Evolutionary conservation across 2,888 invertebrate genomes (phyloP).

Genomic region (Drosophila hamatofila): DNA sequence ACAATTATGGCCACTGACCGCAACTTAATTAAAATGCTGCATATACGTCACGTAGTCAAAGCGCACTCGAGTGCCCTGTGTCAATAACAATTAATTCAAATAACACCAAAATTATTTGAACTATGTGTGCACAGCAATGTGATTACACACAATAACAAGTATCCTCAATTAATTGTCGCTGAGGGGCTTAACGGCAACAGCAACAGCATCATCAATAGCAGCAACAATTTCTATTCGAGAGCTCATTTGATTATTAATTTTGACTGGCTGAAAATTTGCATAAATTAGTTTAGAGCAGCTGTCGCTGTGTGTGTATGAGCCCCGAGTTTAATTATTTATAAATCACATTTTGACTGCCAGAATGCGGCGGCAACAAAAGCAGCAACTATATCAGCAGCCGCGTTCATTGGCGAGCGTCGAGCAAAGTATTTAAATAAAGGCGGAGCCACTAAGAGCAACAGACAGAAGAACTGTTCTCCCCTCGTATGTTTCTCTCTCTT

Average conservation of each 20-base stretch:
- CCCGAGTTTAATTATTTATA: constrained; percentile 65
- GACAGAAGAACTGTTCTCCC: background rate
- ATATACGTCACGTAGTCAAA: constrained; percentile 51
- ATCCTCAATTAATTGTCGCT: constrained; percentile 60
- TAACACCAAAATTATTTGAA: constrained; percentile 40
- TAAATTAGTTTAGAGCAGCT: constrained; percentile 64
- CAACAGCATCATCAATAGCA: constrained; percentile 23
- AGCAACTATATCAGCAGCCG: constrained; percentile 17
- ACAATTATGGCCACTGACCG: constrained; percentile 53
- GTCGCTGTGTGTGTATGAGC: constrained; percentile 36
- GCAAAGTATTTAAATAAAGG: constrained; percentile 55
- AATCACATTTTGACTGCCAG: constrained; percentile 54
- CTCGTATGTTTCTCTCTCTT: background rate
- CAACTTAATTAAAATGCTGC: constrained; percentile 80
- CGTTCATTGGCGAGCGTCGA: constrained; percentile 64
- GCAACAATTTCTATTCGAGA: constrained; percentile 33
- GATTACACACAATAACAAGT: constrained; percentile 45
- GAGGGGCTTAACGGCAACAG: constrained; percentile 27
- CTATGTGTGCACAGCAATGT: constrained; percentile 47
- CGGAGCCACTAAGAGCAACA: constrained; percentile 55
- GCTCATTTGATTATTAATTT: constrained; percentile 59
- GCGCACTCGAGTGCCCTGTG: constrained; percentile 15
- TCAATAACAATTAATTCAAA: constrained; percentile 48
- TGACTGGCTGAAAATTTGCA: constrained; percentile 59
- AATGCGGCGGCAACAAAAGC: background rate